Base-by-base conservation (phyloP, 2,888 invertebrate species). In the Catocala fraxini region DNA sequence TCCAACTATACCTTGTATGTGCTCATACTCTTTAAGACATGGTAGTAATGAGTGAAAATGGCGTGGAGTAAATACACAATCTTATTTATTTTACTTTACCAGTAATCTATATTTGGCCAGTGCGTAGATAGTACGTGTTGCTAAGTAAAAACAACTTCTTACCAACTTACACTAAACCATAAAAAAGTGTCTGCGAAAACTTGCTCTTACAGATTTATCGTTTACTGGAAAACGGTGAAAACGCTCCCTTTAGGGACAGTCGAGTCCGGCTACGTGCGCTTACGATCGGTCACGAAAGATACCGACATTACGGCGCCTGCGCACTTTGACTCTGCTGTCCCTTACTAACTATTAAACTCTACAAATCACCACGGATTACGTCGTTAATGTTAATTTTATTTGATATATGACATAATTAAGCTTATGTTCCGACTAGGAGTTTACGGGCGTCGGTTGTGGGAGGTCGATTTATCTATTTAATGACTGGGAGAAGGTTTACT, bases 351-450 rank as follows among this genome's bases (percentile, higher is more conserved):
- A 63, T 58, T 66, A 47, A 63, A 63, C 56, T 68, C 65, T 66
- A 69, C 65, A 68, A 74, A 72, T 68, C 69, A 63, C 65, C 66
- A 52, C 52, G 63, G 67, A 70, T 75, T 69, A 74, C 67, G 63
- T 67, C 62, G 73, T 71, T 75, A 76, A 39, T 63, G 56, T 63
- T 58, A 3, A 54, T 64, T 73, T 74, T 49, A 53, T 62, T 69
- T 79, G 79, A 83, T 83, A 76, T 79, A 81, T 79, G 56, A 58
- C 56, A 68, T 77, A 73, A 84, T 84, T 80, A 83, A 75, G 54
- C 51, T 64, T 65, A 72, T 75, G 67, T 51, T 52, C 58, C 59
- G 75, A 72, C 73, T 45, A 6, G 75, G 79, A 76, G 79, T 78
- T 78, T 74, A 73, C 58, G 58, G 68, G 63, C 81, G 77, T 15